Percentiles rank a stretch among this genome's conserved stretches.
Conservation (phyloP, 2,888 invertebrate species). For the Polydrusus cervinus region DNA sequence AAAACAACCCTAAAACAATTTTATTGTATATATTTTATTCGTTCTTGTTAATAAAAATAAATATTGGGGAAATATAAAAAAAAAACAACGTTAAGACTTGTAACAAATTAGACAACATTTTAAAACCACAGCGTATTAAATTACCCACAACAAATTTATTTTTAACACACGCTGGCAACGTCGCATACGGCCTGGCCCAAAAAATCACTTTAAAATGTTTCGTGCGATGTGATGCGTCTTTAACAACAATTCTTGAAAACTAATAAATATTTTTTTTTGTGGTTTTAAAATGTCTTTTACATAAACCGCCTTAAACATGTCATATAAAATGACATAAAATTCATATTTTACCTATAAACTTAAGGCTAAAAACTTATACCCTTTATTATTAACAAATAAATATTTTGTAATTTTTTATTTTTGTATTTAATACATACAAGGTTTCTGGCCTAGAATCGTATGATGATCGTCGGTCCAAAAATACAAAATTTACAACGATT, state of each 20-base stretch:
- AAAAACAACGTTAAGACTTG: neutral
- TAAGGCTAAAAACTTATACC: constrained; percentile 10
- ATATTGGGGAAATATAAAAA: constrained; percentile 21
- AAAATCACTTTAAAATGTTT: too few species aligned
- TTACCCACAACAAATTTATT: neutral
- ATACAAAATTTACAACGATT: constrained; percentile 38
- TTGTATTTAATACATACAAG: constrained; percentile 50
- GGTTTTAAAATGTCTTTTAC: neutral
- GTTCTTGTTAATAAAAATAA: constrained; percentile 21
- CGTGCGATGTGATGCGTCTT: too few species aligned
- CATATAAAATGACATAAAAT: neutral
- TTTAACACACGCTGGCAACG: neutral
- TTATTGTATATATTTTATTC: constrained; percentile 7
- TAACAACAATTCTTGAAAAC: too few species aligned
- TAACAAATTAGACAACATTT: neutral
- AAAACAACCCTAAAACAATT: neutral
- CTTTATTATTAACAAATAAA: constrained; percentile 41
- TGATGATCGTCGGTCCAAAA: constrained; percentile 43
- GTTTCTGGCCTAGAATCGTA: constrained; percentile 41
- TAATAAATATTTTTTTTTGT: neutral
- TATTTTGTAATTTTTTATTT: constrained; percentile 34
- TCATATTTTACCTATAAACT: constrained; percentile 7
- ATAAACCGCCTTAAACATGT: neutral
- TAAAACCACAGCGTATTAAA: too few species aligned
- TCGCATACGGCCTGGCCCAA: neutral